Percentiles rank a stretch among this genome's conserved stretches.
Conservation (phyloP, 2,113 vertebrate species). For the Elachura formosa region DNA sequence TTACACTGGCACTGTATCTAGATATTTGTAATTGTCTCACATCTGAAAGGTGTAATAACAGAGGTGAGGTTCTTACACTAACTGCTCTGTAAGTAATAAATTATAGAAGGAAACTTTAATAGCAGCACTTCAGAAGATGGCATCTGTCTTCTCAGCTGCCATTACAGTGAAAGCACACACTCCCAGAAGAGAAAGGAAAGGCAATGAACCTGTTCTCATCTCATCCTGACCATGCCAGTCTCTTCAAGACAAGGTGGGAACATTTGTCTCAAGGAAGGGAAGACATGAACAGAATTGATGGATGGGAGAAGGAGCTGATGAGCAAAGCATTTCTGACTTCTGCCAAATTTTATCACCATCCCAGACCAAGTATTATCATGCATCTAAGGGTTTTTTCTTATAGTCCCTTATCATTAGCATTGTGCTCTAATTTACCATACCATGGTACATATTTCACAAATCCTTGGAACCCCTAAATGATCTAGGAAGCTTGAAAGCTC, state of each 20-base stretch:
- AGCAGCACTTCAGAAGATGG: not conserved
- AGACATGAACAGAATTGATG: not conserved
- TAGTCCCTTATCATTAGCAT: not conserved
- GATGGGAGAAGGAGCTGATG: not conserved
- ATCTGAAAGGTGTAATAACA: not conserved
- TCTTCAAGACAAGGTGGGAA: not conserved
- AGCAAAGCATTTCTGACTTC: not conserved
- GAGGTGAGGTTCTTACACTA: not conserved
- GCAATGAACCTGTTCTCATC: not conserved
- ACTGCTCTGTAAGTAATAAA: not conserved
- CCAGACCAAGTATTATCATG: not conserved
- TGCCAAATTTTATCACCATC: not conserved
- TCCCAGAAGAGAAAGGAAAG: not conserved
- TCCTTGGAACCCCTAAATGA: not conserved
- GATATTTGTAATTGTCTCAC: not conserved
- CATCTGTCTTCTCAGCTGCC: not conserved
- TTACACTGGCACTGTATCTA: not conserved
- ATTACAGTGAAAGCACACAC: not conserved
- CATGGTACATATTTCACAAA: not conserved
- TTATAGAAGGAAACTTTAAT: not conserved
- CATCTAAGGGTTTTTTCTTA: rapidly evolving
- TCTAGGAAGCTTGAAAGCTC: not conserved
- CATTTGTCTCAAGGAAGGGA: not conserved
- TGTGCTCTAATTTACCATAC: not conserved
- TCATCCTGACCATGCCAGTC: not conserved